Conservation (phyloP, 2,113 vertebrate genomes). For the Andinoacara biseriatus region DNA sequence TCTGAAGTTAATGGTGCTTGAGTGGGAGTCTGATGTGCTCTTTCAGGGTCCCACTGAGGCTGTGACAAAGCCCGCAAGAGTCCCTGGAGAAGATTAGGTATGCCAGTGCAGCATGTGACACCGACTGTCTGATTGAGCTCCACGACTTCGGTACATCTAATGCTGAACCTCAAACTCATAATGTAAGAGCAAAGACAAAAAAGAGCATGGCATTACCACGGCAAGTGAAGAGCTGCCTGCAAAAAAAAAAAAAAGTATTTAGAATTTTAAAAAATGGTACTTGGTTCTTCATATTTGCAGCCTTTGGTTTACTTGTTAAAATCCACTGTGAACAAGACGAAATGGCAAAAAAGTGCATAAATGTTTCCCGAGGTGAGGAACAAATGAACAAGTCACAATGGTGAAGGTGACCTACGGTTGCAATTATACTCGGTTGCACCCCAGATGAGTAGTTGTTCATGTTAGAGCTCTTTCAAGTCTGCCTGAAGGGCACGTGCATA, state of each 20-base stretch:
- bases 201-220: not conserved
- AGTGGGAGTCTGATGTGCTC: slow-evolving; percentile 21
- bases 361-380: not conserved
- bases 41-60: slow-evolving; percentile 36
- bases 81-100: slow-evolving; percentile 23
- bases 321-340: not conserved
- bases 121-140: not conserved
- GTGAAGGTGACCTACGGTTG: not conserved
- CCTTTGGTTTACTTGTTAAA: no score
- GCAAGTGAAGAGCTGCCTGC: accelerated
- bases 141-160: not conserved
- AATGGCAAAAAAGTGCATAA: not conserved
- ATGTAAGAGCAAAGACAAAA: not conserved
- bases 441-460: not conserved
- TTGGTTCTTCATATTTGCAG: no score
- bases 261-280: not conserved
- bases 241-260: not conserved
- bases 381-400: not conserved
- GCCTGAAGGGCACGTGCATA: not conserved
- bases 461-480: not conserved
- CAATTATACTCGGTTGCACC: not conserved
- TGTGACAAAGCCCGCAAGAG: slow-evolving; percentile 9
- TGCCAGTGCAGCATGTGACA: not conserved
- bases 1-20: slow-evolving; percentile 47
- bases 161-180: not conserved